phyloP scores from a whole-genome alignment of 2,888 invertebrate genomes.

The Drosophila ustulata region DNA sequence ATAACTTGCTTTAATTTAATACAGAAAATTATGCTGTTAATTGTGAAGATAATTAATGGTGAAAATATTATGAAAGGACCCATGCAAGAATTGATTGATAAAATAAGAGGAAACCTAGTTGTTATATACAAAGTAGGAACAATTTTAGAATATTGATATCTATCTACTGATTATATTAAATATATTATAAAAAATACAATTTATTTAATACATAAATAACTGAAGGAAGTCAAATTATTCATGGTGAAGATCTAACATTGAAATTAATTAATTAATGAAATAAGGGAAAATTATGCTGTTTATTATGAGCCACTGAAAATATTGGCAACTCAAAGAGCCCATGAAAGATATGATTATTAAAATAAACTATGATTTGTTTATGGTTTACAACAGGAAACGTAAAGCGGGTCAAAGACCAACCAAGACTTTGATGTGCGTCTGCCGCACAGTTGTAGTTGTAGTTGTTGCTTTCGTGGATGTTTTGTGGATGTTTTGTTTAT shows the following conservation, averaged over 20 bases:
- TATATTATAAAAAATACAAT: neutral
- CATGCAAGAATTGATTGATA: too few species aligned
- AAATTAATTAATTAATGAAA: slow-evolving; percentile 17
- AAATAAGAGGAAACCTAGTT: too few species aligned
- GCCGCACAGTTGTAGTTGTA: slow-evolving; percentile 1
- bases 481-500: slow-evolving; percentile 52
- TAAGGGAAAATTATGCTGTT: neutral
- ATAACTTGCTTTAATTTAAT: too few species aligned
- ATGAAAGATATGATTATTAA: slow-evolving; percentile 27
- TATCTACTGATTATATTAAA: too few species aligned
- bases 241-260: neutral
- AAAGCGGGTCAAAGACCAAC: slow-evolving; percentile 52
- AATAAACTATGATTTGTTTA: slow-evolving; percentile 29
- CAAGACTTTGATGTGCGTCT: slow-evolving; percentile 42
- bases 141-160: too few species aligned
- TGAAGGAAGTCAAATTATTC: neutral
- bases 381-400: slow-evolving; percentile 38
- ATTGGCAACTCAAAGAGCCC: slow-evolving; percentile 3
- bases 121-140: too few species aligned
- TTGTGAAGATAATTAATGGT: too few species aligned
- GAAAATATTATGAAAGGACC: too few species aligned
- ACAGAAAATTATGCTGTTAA: too few species aligned
- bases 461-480: slow-evolving; percentile 12
- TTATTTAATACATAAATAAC: neutral
- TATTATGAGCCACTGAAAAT: slow-evolving; percentile 4